phyloP scores from a whole-genome alignment of 2,888 invertebrate genomes.

The Cheilosia soror region DNA sequence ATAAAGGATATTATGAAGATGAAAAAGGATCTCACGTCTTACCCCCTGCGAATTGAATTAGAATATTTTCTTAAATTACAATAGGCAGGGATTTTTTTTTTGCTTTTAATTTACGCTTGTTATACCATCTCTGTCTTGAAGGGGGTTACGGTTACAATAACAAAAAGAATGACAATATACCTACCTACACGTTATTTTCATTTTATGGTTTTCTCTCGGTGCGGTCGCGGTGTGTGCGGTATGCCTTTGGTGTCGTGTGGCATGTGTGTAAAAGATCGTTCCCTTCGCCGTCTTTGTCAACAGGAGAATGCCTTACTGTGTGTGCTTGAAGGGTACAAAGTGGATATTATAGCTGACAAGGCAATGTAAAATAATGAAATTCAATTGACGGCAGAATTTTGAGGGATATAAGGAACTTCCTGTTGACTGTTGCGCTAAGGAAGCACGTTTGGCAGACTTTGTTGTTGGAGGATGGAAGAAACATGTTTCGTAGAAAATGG shows the following conservation, averaged over 20 bases:
- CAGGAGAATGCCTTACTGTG: not conserved
- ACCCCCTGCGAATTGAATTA: slow-evolving; percentile 17
- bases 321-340: slow-evolving; percentile 11
- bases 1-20: slow-evolving; percentile 18
- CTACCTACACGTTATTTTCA: slow-evolving; percentile 5
- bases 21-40: slow-evolving; percentile 9
- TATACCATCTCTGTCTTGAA: not conserved
- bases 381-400: slow-evolving; percentile 38
- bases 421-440: slow-evolving; percentile 21
- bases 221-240: not conserved
- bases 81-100: slow-evolving; percentile 16
- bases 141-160: not conserved
- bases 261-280: not conserved
- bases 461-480: slow-evolving; percentile 9
- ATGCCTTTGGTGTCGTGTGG: not conserved
- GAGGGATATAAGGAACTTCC: slow-evolving; percentile 14
- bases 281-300: not conserved
- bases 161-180: slow-evolving; percentile 3
- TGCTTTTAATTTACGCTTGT: slow-evolving; percentile 1
- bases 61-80: slow-evolving; percentile 34
- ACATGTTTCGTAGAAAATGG: slow-evolving; percentile 22
- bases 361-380: slow-evolving; percentile 47
- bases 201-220: slow-evolving; percentile 1
- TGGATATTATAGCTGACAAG: slow-evolving; percentile 38
- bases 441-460: not conserved